phyloP scores from a whole-genome alignment of 2,113 vertebrate species.

The Crotalus tigris region DNA sequence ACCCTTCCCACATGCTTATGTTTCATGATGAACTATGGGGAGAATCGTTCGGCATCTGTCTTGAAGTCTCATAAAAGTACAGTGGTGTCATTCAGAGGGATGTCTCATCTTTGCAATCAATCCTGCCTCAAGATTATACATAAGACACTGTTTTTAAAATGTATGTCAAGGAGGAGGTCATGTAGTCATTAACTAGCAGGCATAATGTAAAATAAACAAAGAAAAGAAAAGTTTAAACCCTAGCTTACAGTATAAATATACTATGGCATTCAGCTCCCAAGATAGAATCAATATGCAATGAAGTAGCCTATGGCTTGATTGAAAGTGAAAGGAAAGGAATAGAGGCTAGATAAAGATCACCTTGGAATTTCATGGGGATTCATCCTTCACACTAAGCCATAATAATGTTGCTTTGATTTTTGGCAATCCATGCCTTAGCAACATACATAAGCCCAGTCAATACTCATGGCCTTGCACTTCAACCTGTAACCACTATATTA shows the following conservation, averaged over 20 bases:
- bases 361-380: not conserved
- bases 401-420: not conserved
- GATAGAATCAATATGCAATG: not conserved
- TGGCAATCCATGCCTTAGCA: not conserved
- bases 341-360: not conserved
- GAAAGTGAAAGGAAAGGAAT: not conserved
- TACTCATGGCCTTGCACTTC: not conserved
- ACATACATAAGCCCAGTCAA: not conserved
- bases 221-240: constrained; percentile 2
- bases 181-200: constrained; percentile 26
- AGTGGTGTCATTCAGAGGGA: constrained; percentile 2
- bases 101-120: constrained; percentile 1
- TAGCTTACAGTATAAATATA: constrained; percentile 26
- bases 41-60: not conserved
- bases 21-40: not conserved
- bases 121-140: not conserved
- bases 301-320: not conserved
- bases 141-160: not conserved
- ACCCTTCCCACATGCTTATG: not conserved
- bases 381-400: not conserved
- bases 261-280: not conserved
- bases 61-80: not conserved
- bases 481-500: not conserved
- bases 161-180: not conserved
- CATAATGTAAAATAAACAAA: constrained; percentile 44